Conservation (phyloP, 1,140 invertebrate species). For the Gryon sp. region DNA sequence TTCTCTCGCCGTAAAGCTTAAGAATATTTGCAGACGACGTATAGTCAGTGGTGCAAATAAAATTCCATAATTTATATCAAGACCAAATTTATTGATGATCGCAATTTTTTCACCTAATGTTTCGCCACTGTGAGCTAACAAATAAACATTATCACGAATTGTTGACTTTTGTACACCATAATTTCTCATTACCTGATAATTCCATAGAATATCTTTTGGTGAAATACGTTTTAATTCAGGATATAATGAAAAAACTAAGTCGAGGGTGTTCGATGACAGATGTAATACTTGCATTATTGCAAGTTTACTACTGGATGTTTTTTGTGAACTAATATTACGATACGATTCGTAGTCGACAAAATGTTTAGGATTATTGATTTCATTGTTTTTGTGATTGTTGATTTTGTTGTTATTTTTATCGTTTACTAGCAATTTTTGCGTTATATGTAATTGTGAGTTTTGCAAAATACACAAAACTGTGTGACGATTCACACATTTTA, state of each 20-base stretch:
- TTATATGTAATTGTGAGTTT: no score
- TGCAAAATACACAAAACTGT: no score
- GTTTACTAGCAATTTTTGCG: no score
- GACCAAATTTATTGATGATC: constrained; percentile 1
- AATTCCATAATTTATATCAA: constrained; percentile 6
- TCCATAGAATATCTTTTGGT: constrained; percentile 5
- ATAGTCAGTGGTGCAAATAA: not conserved
- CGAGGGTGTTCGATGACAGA: not conserved
- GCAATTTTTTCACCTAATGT: constrained; percentile 1
- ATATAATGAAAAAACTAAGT: not conserved
- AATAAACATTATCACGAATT: constrained; percentile 4
- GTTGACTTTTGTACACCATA: not conserved
- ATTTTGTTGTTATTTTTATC: no score
- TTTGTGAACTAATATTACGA: not conserved
- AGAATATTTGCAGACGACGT: not conserved
- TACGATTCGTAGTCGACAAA: not conserved
- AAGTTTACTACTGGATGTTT: not conserved
- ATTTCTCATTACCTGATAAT: constrained; percentile 16
- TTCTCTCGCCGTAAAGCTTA: not conserved
- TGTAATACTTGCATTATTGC: not conserved
- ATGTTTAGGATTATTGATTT: no score
- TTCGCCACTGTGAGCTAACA: constrained; percentile 1
- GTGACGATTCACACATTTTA: no score
- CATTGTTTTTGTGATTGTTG: no score
- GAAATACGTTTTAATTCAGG: constrained; percentile 1